Percentiles rank a stretch among this genome's conserved stretches.
phyloP scores from a whole-genome alignment of 2,113 vertebrate species.

The Stigmatopora argus region DNA sequence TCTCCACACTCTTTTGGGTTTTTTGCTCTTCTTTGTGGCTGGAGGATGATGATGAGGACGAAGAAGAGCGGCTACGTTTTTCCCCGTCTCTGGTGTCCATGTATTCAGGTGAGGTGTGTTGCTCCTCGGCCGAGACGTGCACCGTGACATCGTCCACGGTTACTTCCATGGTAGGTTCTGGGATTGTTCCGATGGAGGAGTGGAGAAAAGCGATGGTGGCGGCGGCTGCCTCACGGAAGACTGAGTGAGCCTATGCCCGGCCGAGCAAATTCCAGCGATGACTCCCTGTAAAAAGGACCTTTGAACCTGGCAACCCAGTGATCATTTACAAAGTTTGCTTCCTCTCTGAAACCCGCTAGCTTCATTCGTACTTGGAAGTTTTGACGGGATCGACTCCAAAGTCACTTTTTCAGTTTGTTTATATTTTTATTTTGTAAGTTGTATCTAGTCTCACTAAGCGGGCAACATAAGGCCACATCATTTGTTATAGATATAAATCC shows the following conservation, averaged over 20 bases:
- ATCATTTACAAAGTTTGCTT: slow-evolving; percentile 3
- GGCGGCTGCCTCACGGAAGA: neutral
- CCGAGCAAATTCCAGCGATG: slow-evolving; percentile 47
- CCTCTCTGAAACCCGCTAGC: neutral
- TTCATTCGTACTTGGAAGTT: neutral
- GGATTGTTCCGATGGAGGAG: slow-evolving; percentile 1
- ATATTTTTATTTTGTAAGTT: neutral
- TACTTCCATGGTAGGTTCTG: slow-evolving; percentile 39
- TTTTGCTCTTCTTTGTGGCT: slow-evolving; percentile 21
- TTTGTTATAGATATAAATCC: no score
- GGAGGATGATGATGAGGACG: slow-evolving; percentile 33
- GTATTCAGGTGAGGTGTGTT: slow-evolving; percentile 44
- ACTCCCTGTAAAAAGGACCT: slow-evolving; percentile 59
- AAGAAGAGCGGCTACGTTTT: slow-evolving; percentile 14
- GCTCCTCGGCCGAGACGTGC: slow-evolving; percentile 16
- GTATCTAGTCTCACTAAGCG: neutral
- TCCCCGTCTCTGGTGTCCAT: slow-evolving; percentile 41
- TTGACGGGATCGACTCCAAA: neutral
- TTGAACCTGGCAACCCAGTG: slow-evolving; percentile 61
- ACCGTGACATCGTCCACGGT: slow-evolving; percentile 38
- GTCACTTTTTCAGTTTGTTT: neutral
- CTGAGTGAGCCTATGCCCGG: neutral
- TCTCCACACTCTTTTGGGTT: neutral
- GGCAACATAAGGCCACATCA: no score
- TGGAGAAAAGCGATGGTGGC: slow-evolving; percentile 11